A percentile compares a stretch with the other conserved stretches of the same genome.
These are phyloP conservation scores for Okapia johnstoni DNA, from an alignment of 2,113 vertebrate species.

Conservation along the genomic window DNA sequence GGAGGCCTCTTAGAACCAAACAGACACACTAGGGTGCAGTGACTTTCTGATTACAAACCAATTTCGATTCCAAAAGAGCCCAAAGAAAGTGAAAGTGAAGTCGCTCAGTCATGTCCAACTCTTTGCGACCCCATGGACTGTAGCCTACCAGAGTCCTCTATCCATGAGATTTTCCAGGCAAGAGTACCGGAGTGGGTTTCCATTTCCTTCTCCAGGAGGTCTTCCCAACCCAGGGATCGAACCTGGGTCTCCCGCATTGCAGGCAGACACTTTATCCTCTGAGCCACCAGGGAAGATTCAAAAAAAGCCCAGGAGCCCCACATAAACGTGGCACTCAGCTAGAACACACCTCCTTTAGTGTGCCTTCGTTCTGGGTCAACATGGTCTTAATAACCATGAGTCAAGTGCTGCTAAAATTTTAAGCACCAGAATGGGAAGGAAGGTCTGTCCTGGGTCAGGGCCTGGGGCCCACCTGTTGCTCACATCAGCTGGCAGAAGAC, in stretches of 20 bases:
- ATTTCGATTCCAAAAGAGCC: neutral
- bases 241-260: neutral
- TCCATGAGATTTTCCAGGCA: neutral
- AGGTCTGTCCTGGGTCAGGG: neutral
- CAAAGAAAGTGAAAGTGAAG: neutral
- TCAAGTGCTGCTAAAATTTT: neutral
- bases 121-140: neutral
- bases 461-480: too few relatives aligned
- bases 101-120: neutral
- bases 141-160: neutral
- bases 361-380: neutral
- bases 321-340: rapidly evolving
- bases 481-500: neutral
- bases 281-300: neutral
- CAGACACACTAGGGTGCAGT: rapidly evolving
- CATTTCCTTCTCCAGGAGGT: neutral
- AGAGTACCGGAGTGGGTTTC: neutral
- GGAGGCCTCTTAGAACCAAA: neutral
- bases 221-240: neutral
- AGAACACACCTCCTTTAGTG: neutral
- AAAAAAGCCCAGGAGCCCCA: neutral
- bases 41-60: neutral
- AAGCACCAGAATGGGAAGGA: neutral
- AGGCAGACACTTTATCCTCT: neutral
- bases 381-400: neutral